phyloP scores from a whole-genome alignment of 2,888 invertebrate species.

The Watsonalla cultraria region DNA sequence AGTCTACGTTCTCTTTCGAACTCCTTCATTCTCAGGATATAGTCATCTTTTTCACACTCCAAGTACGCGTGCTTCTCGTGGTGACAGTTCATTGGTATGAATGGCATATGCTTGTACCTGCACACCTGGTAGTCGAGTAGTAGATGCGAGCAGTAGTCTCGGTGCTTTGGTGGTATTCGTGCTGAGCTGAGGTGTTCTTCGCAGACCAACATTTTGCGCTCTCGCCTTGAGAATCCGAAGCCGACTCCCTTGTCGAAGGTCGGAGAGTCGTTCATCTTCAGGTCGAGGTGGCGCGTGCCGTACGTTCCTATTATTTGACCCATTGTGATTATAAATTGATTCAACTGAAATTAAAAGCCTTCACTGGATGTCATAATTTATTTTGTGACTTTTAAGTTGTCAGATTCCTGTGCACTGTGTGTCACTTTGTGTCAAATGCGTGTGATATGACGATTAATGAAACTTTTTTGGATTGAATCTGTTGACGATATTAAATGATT shows the following conservation, averaged over 20 bases:
- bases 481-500: no score
- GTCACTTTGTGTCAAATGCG: no score
- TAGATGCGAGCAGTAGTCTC: constrained; percentile 91
- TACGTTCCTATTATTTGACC: constrained; percentile 47
- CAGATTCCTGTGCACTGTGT: no score
- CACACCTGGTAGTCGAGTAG: constrained; percentile 84
- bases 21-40: constrained; percentile 72
- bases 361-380: background rate
- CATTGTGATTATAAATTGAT: constrained; percentile 28
- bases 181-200: constrained; percentile 86
- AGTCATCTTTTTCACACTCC: constrained; percentile 89
- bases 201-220: constrained; percentile 84
- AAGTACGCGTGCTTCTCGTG: constrained; percentile 86
- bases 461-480: no score
- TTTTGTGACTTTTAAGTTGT: background rate
- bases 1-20: constrained; percentile 61
- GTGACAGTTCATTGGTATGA: constrained; percentile 79
- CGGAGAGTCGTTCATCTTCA: constrained; percentile 66
- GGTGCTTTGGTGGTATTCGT: constrained; percentile 80
- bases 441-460: no score
- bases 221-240: constrained; percentile 82
- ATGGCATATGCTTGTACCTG: constrained; percentile 83
- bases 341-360: background rate
- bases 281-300: constrained; percentile 28
- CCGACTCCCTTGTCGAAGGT: constrained; percentile 84